Percentiles rank a stretch among this genome's conserved stretches.
Evolutionary conservation across 2,113 vertebrate genomes (phyloP).

Genomic region (Microtus oregoni): DNA sequence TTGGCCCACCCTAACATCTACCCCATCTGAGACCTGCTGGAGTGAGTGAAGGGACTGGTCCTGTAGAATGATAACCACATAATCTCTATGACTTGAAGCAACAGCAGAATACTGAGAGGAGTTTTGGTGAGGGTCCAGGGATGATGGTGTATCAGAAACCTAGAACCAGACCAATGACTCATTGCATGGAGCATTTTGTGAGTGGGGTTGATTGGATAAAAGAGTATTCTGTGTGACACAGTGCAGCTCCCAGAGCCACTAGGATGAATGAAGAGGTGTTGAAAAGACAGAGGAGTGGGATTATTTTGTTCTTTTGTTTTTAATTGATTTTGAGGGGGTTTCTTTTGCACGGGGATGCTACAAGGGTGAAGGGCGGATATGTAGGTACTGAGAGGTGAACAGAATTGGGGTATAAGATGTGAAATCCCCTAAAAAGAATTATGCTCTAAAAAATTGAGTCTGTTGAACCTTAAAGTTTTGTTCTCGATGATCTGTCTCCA

Average conservation of each 20-base stretch:
- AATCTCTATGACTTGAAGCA: too few species aligned
- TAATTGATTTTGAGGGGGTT: background rate
- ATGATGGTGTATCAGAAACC: background rate
- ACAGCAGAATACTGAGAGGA: background rate
- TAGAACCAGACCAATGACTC: background rate
- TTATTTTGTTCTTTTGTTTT: background rate
- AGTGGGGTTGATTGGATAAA: background rate
- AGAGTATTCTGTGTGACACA: background rate
- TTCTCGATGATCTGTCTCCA: background rate
- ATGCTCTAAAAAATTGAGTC: background rate
- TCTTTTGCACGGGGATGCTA: background rate
- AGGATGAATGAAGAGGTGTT: background rate
- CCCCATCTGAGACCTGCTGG: too few species aligned
- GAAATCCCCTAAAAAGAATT: background rate
- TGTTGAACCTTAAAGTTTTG: background rate
- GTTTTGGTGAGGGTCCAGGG: background rate
- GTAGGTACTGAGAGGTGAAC: background rate
- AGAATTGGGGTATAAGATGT: background rate
- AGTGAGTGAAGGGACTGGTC: too few species aligned
- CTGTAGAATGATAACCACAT: too few species aligned
- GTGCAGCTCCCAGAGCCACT: background rate
- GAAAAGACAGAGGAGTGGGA: background rate
- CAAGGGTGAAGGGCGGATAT: background rate
- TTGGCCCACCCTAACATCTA: too few species aligned
- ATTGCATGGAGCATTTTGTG: background rate